A percentile compares a stretch with the other conserved stretches of the same genome.
Evolutionary conservation across 2,888 invertebrate genomes (phyloP).

Genomic region (Lithophane socia): DNA sequence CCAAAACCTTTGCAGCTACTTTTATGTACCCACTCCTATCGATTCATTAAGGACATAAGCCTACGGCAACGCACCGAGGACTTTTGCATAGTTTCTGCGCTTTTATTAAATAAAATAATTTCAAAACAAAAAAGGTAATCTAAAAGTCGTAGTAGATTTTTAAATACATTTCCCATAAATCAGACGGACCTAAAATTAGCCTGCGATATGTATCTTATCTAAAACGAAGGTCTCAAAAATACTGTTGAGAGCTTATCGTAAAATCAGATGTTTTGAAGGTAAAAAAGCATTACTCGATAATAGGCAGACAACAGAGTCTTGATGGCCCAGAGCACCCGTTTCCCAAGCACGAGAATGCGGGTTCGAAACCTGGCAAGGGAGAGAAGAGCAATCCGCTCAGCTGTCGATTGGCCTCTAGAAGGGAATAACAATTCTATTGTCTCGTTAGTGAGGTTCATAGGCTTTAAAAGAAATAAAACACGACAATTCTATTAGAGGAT

Average conservation of each 20-base stretch:
- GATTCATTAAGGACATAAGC: neutral
- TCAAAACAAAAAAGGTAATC: neutral
- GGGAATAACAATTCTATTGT: no score
- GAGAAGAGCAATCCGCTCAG: no score
- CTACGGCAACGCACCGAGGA: neutral
- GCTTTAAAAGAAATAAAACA: no score
- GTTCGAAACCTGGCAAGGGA: neutral
- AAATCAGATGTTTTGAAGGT: neutral
- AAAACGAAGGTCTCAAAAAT: neutral
- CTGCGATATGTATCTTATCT: no score
- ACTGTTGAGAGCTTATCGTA: no score
- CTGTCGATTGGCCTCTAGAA: no score
- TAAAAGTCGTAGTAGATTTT: neutral
- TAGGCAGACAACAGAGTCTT: neutral
- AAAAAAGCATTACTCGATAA: neutral
- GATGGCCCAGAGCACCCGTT: neutral
- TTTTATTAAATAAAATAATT: neutral
- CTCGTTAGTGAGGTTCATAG: no score
- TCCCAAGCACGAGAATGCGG: neutral
- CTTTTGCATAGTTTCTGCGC: neutral
- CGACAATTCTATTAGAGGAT: no score
- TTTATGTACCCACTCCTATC: conserved; percentile 1
- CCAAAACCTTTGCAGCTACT: neutral
- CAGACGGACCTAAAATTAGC: neutral
- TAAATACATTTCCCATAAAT: neutral